A percentile compares a stretch with the other conserved stretches of the same genome.
Conservation (phyloP, 2,113 vertebrate genomes). For the Scalopus aquaticus region DNA sequence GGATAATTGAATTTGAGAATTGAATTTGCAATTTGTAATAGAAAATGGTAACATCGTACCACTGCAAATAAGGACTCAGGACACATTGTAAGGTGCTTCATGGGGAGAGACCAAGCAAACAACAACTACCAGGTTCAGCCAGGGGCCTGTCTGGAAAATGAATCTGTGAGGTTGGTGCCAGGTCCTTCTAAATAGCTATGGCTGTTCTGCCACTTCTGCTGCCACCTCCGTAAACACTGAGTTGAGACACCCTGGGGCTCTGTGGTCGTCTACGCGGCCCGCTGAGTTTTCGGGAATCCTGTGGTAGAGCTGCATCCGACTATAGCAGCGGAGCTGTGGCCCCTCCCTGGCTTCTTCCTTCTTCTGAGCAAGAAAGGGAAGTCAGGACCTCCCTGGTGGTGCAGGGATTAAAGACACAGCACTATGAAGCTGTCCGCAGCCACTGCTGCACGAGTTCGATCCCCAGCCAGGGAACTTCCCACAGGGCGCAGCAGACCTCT, state of each 20-base stretch:
- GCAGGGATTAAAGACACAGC: too few species aligned
- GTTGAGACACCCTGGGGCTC: neutral
- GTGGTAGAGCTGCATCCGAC: too few species aligned
- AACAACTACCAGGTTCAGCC: neutral
- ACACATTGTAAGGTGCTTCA: neutral
- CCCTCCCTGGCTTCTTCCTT: neutral
- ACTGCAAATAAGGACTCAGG: constrained; percentile 5
- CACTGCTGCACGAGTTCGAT: too few species aligned
- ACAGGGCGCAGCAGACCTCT: too few species aligned
- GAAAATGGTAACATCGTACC: constrained; percentile 33
- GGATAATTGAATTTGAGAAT: constrained; percentile 57
- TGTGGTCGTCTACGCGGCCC: neutral
- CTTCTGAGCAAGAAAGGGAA: neutral
- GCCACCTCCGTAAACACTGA: neutral
- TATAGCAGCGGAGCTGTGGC: neutral
- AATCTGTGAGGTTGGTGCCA: accelerated
- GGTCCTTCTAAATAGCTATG: neutral
- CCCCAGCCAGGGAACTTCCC: too few species aligned
- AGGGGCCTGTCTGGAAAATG: too few species aligned
- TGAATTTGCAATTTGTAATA: constrained; percentile 61
- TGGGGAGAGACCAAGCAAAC: neutral
- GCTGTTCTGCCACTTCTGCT: too few species aligned
- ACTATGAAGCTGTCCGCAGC: too few species aligned
- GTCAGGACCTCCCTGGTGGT: too few species aligned
- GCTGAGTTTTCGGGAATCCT: neutral